Conservation (phyloP, 2,113 vertebrate species). For the Donacobius atricapilla region DNA sequence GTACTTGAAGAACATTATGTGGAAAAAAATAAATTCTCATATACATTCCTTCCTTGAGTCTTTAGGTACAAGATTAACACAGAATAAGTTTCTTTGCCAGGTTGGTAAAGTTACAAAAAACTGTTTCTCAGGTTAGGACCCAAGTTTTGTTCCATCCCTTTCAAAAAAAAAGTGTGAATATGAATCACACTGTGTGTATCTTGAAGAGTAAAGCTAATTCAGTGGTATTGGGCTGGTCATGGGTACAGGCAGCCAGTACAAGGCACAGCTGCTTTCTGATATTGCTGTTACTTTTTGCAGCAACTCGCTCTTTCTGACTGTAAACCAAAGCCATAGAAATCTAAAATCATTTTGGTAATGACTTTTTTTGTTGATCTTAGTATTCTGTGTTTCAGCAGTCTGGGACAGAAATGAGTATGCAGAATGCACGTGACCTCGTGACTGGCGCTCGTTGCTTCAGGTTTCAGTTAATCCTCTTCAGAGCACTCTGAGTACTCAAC, state of each 20-base stretch:
- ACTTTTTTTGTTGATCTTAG: not conserved
- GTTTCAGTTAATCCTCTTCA: not conserved
- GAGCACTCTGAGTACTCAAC: not conserved
- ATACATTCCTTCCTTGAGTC: not conserved
- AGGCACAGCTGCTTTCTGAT: not conserved
- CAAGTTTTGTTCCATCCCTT: not conserved
- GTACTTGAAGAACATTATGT: not conserved
- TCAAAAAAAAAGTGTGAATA: not conserved
- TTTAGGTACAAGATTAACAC: not conserved
- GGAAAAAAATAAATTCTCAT: not conserved
- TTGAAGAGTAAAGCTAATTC: not conserved
- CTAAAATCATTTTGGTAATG: not conserved
- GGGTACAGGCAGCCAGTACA: not conserved
- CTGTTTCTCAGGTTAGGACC: not conserved
- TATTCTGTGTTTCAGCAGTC: not conserved
- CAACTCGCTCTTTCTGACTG: not conserved
- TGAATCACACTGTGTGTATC: not conserved
- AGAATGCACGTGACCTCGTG: accelerated
- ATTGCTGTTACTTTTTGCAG: not conserved
- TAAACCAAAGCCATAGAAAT: not conserved
- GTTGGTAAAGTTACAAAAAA: not conserved
- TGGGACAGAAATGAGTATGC: accelerated
- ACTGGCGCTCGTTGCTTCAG: not conserved
- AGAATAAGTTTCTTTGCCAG: not conserved
- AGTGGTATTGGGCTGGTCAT: not conserved